Conservation (phyloP, 2,113 vertebrate genomes). For the Tamias sibiricus region DNA sequence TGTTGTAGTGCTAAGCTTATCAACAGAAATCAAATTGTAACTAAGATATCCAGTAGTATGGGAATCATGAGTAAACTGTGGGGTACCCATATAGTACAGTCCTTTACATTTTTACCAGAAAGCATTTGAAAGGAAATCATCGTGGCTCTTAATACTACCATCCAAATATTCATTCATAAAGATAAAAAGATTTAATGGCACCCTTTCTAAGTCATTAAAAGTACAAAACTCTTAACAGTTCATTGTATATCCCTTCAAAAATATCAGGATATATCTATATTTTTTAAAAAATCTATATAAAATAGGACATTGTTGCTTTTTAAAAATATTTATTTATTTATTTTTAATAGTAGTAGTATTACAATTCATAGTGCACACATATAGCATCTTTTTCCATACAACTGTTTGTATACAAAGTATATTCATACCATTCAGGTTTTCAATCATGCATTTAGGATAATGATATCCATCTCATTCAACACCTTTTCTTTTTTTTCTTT, state of each 20-base stretch:
- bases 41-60: neutral
- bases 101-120: conserved; percentile 26
- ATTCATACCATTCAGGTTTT: no score
- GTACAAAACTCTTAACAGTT: neutral
- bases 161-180: neutral
- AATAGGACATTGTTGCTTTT: no score
- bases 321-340: no score
- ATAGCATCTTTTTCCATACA: no score
- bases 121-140: neutral
- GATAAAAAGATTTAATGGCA: neutral
- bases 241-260: conserved; percentile 3
- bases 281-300: neutral
- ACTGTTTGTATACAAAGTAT: no score
- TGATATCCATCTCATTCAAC: no score
- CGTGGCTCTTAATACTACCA: neutral
- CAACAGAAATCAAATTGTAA: neutral
- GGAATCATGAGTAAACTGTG: neutral
- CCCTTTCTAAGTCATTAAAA: neutral
- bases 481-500: no score
- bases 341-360: no score
- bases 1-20: neutral
- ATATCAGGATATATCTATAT: neutral
- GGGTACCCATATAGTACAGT: neutral
- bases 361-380: no score
- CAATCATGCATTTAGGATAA: no score